Conservation (phyloP, 2,797 vertebrate genomes). For the Mastacembelus armatus region DNA sequence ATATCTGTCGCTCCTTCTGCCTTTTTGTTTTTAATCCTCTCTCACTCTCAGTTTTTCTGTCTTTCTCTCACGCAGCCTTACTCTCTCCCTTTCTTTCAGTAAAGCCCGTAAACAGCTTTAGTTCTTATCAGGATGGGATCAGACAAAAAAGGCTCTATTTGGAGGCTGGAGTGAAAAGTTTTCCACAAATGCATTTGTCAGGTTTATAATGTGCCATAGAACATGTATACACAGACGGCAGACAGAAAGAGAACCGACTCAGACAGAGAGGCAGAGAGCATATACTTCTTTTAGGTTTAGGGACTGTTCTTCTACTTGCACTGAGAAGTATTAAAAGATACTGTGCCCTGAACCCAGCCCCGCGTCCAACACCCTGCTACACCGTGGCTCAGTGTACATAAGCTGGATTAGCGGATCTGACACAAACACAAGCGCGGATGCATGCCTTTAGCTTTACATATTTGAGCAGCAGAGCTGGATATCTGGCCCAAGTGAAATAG, state of each 20-base stretch:
- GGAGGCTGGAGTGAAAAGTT: conserved; percentile 59
- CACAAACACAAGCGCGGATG: conserved; percentile 53
- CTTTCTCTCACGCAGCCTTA: conserved; percentile 33
- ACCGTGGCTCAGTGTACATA: conserved; percentile 62
- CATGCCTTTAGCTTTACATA: conserved; percentile 64
- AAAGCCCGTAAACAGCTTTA: conserved; percentile 82
- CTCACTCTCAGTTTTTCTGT: conserved; percentile 51
- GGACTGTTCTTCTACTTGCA: conserved; percentile 35
- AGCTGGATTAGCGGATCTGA: conserved; percentile 69
- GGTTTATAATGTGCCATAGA: conserved; percentile 35
- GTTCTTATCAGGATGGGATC: conserved; percentile 79
- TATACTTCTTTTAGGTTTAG: conserved; percentile 35
- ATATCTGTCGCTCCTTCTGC: conserved; percentile 68
- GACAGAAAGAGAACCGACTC: conserved; percentile 9
- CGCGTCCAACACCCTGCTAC: conserved; percentile 45
- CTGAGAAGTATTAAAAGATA: conserved; percentile 58
- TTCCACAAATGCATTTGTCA: conserved; percentile 56
- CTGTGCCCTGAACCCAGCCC: conserved; percentile 48
- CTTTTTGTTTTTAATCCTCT: conserved; percentile 72
- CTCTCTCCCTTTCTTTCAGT: conserved; percentile 56
- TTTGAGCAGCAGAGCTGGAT: conserved; percentile 57
- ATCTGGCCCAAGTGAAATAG: conserved; percentile 40
- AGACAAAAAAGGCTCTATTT: conserved; percentile 60
- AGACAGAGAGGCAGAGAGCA: conserved; percentile 8
- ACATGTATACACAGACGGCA: conserved; percentile 5